A percentile compares a stretch with the other conserved stretches of the same genome.
phyloP scores from a whole-genome alignment of 1,140 invertebrate species.

The Eriocheir sinensis region DNA sequence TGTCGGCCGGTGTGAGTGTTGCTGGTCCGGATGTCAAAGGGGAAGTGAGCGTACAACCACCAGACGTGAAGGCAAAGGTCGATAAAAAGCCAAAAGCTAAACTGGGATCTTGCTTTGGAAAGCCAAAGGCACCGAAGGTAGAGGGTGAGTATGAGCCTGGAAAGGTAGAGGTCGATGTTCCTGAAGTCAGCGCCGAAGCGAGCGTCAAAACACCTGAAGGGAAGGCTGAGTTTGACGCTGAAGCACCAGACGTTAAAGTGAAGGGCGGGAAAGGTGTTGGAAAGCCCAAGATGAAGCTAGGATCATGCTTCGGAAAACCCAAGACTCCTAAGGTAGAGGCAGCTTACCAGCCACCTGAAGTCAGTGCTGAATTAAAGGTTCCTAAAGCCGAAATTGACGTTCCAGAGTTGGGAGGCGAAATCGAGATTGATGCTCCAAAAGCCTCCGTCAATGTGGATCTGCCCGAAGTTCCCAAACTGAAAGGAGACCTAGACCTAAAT shows the following conservation, averaged over 20 bases:
- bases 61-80: slow-evolving; percentile 43
- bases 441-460: background rate
- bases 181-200: slow-evolving; percentile 33
- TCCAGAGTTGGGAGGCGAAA: background rate
- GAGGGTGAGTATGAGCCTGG: slow-evolving; percentile 44
- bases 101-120: slow-evolving; percentile 56
- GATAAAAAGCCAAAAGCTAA: slow-evolving; percentile 55
- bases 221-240: slow-evolving; percentile 41
- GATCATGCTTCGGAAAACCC: slow-evolving; percentile 63
- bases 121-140: slow-evolving; percentile 60
- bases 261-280: slow-evolving; percentile 33
- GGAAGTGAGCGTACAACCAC: background rate
- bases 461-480: slow-evolving; percentile 35
- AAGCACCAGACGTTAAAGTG: background rate
- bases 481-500: background rate
- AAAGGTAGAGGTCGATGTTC: slow-evolving; percentile 49
- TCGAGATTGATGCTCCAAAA: slow-evolving; percentile 41
- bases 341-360: slow-evolving; percentile 23
- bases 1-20: background rate
- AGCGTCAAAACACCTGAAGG: slow-evolving; percentile 45
- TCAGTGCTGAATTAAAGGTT: background rate
- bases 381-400: background rate
- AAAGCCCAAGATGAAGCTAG: slow-evolving; percentile 35
- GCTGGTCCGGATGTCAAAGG: slow-evolving; percentile 13
- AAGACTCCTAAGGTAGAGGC: slow-evolving; percentile 30